These are phyloP conservation scores for Stegastes partitus DNA, from an alignment of 2,113 vertebrate genomes.

Conservation along the genomic window DNA sequence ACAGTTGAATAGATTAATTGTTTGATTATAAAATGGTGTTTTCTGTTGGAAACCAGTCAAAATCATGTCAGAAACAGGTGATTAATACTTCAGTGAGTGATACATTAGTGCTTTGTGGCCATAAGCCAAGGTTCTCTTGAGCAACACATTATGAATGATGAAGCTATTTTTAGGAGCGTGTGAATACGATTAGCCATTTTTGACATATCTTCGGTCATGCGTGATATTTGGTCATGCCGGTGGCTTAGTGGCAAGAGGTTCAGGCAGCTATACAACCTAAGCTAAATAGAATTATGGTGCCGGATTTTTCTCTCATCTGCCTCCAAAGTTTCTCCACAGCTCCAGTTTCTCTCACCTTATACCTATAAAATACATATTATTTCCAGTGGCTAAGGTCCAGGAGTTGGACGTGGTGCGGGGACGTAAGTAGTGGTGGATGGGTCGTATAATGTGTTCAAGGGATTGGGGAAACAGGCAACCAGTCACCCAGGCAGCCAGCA, in stretches of 20 bases:
- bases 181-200: neutral
- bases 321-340: conserved; percentile 2
- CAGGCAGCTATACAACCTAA: neutral
- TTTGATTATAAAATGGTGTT: too few relatives aligned
- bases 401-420: conserved; percentile 25
- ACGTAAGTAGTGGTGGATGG: conserved; percentile 29
- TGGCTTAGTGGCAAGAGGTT: neutral
- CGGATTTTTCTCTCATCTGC: neutral
- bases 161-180: neutral
- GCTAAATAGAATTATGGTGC: neutral
- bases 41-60: too few relatives aligned
- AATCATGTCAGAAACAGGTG: too few relatives aligned
- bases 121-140: too few relatives aligned
- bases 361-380: conserved; percentile 19
- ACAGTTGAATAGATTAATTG: neutral
- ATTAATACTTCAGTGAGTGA: too few relatives aligned
- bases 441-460: conserved; percentile 60
- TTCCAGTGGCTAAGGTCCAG: conserved; percentile 74
- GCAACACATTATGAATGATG: too few relatives aligned
- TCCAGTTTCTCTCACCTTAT: conserved; percentile 7
- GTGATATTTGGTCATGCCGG: neutral
- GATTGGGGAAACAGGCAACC: conserved; percentile 63
- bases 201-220: neutral
- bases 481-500: conserved; percentile 64
- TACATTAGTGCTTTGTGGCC: too few relatives aligned